phyloP scores from a whole-genome alignment of 2,113 vertebrate species.

The Rhagologus leucostigma region DNA sequence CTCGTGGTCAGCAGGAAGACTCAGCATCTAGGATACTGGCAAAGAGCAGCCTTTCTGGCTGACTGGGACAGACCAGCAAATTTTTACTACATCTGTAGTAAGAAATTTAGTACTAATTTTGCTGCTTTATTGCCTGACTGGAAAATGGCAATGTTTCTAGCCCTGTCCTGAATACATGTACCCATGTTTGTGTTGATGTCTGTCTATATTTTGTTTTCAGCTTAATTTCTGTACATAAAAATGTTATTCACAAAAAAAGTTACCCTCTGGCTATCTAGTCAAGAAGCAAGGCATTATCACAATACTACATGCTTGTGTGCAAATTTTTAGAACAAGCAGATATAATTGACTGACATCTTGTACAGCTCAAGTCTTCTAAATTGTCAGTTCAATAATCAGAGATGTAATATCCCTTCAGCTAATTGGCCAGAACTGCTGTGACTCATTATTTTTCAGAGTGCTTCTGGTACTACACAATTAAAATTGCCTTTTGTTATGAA shows the following conservation, averaged over 20 bases:
- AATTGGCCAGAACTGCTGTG: neutral
- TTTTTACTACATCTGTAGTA: neutral
- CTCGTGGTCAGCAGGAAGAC: neutral
- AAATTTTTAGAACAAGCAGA: conserved; percentile 1
- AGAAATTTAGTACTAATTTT: neutral
- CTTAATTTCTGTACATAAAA: neutral
- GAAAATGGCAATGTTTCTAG: neutral
- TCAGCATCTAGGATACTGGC: neutral
- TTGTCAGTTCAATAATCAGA: neutral
- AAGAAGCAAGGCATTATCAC: neutral
- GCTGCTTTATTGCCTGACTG: neutral
- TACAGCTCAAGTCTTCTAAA: neutral
- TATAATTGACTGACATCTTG: neutral
- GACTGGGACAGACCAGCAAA: neutral
- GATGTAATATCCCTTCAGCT: neutral
- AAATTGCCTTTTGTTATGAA: neutral
- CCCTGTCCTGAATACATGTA: neutral
- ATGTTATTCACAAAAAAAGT: neutral
- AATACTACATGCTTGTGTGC: neutral
- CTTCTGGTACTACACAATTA: neutral
- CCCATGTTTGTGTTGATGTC: neutral
- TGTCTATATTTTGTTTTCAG: neutral
- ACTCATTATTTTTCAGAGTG: neutral
- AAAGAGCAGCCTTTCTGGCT: neutral
- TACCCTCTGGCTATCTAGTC: neutral